Evolutionary conservation across 2,888 invertebrate species (phyloP), one percentile per base, ranked within the genome.

Genomic region (Cephonodes hylas): DNA sequence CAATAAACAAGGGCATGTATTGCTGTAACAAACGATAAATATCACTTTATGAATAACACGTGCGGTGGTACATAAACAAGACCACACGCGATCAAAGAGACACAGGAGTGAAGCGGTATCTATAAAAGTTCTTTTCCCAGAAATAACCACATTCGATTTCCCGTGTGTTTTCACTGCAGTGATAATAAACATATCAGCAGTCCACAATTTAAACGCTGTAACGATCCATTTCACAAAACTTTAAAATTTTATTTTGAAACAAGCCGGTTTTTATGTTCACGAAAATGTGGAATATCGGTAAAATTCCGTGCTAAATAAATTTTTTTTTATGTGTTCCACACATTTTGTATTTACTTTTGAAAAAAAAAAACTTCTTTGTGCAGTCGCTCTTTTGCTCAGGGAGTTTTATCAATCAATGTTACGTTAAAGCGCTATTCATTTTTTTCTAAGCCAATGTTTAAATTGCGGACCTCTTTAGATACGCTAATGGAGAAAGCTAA

Each of bases 111-210:
- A 81, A 78, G 77, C 76, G 66, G 70, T 76, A 80, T 78, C 86
- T 79, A 84, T 86, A 87, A 87, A 88, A 85, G 76, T 80, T 84
- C 76, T 73, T 77, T 84, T 85, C 88, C 86, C 81, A 83, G 84
- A 84, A 53, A 85, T 81, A 85, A 80, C 71, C 65, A 67, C 82
- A 75, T 82, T 80, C 79, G 81, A 86, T 86, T 83, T 79, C 77
- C 75, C 68, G 73, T 82, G 74, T 83, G 82, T 86, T 87, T 81
- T 78, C 77, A 76, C 74, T 77, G 81, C 73, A 73, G 78, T 77
- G 81, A 88, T 88, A 88, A 89, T 89, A 89, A 89, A 89, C 85
- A 86, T 80, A 87, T 89, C 89, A 85, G 72, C 86, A 79, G 79
- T 75, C 76, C 77, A 83, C 84, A 80, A 84, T 81, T 83, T 77